Conservation (phyloP, 2,888 invertebrate genomes). For the Leucophenga maculata region DNA sequence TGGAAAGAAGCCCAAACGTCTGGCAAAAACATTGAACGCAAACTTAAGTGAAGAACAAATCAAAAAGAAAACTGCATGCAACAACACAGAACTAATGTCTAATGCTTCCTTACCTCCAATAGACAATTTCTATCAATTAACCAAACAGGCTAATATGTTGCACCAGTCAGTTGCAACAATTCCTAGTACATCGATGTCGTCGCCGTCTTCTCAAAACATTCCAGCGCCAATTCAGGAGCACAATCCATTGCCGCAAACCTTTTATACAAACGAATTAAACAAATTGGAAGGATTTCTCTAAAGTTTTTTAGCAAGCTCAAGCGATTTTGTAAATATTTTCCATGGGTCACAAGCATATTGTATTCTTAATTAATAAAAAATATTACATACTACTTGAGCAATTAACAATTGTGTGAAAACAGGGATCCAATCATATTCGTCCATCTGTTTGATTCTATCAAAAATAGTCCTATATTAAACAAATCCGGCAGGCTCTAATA, state of each 20-base stretch:
- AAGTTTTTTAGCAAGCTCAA: too few relatives aligned
- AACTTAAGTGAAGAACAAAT: neutral
- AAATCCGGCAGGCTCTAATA: too few relatives aligned
- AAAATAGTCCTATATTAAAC: too few relatives aligned
- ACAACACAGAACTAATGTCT: too few relatives aligned
- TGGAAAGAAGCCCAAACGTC: conserved; percentile 60
- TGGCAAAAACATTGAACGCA: neutral
- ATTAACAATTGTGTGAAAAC: too few relatives aligned
- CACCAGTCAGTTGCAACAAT: too few relatives aligned
- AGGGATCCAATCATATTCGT: too few relatives aligned
- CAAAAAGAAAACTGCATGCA: neutral
- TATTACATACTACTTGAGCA: too few relatives aligned
- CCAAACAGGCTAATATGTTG: neutral
- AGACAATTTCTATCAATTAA: conserved; percentile 1
- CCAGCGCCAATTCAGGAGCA: neutral
- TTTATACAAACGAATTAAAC: neutral
- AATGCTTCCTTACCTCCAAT: neutral
- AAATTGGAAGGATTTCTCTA: neutral
- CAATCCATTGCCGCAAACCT: neutral
- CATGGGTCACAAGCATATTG: too few relatives aligned
- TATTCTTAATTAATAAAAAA: too few relatives aligned
- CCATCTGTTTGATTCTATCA: too few relatives aligned
- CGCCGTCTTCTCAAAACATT: neutral
- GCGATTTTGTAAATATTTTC: too few relatives aligned
- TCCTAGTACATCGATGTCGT: neutral